phyloP scores from a whole-genome alignment of 2,797 vertebrate genomes.

The Staurois parvus region DNA sequence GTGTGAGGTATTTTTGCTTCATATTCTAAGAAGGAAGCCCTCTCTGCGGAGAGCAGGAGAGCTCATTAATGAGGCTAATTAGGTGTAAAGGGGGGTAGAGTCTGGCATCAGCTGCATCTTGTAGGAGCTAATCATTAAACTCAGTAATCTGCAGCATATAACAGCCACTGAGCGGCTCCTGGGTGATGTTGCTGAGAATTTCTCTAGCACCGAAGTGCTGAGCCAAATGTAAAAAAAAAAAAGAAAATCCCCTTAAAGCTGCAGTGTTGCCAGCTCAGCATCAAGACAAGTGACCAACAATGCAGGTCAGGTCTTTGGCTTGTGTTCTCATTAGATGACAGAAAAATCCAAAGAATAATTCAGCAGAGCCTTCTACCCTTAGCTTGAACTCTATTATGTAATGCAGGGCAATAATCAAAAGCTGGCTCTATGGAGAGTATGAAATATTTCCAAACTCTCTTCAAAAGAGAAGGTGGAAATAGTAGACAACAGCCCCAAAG shows the following conservation, averaged over 20 bases:
- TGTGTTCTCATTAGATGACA: neutral
- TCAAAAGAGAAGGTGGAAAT: too few relatives aligned
- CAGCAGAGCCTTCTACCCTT: neutral
- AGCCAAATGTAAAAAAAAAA: conserved; percentile 68
- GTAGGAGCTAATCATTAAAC: conserved; percentile 91
- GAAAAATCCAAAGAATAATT: too few relatives aligned
- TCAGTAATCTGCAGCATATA: conserved; percentile 88
- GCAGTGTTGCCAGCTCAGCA: conserved; percentile 44
- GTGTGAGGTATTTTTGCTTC: conserved; percentile 84
- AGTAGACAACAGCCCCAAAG: too few relatives aligned
- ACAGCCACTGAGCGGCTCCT: conserved; percentile 89
- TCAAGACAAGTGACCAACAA: conserved; percentile 36
- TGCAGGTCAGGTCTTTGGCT: conserved; percentile 9
- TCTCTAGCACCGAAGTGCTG: conserved; percentile 80
- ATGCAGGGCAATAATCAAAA: neutral
- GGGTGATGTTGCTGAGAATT: conserved; percentile 74
- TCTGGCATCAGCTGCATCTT: conserved; percentile 93
- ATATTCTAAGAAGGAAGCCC: conserved; percentile 83
- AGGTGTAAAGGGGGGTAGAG: conserved; percentile 92
- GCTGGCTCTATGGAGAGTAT: neutral
- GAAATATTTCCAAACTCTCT: too few relatives aligned
- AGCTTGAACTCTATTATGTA: neutral
- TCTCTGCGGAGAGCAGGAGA: conserved; percentile 84
- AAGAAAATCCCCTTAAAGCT: conserved; percentile 71
- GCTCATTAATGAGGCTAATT: conserved; percentile 94